Conservation (phyloP, 2,888 invertebrate species). For the Polydrusus cervinus region DNA sequence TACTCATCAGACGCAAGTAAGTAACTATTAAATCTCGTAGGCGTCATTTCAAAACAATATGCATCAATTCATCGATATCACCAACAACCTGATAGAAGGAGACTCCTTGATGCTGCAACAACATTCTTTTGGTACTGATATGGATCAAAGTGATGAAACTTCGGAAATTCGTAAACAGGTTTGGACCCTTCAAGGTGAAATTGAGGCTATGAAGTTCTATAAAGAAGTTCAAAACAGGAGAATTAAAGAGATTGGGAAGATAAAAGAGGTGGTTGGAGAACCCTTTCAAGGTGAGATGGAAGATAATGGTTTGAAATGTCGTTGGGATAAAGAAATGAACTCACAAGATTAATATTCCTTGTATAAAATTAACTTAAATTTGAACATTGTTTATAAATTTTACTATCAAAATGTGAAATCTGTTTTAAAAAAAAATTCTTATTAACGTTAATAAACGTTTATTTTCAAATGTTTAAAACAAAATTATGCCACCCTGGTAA, state of each 20-base stretch:
- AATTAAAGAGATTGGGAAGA: slow-evolving; percentile 26
- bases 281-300: neutral
- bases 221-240: slow-evolving; percentile 25
- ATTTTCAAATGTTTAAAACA: too few species aligned
- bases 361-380: too few species aligned
- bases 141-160: neutral
- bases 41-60: slow-evolving; percentile 7
- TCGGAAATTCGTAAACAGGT: neutral
- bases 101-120: neutral
- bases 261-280: neutral
- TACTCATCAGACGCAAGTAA: neutral
- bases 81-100: neutral
- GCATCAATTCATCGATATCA: neutral
- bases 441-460: too few species aligned
- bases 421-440: too few species aligned
- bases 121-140: neutral
- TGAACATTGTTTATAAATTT: too few species aligned
- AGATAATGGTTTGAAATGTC: slow-evolving; percentile 2
- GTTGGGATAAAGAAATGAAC: too few species aligned
- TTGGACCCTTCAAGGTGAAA: slow-evolving; percentile 40
- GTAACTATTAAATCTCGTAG: neutral
- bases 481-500: too few species aligned
- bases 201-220: slow-evolving; percentile 30
- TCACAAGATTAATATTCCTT: too few species aligned
- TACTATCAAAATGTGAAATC: too few species aligned